Evolutionary conservation across 2,888 invertebrate species (phyloP).

Genomic region (Scaeva pyrastri): DNA sequence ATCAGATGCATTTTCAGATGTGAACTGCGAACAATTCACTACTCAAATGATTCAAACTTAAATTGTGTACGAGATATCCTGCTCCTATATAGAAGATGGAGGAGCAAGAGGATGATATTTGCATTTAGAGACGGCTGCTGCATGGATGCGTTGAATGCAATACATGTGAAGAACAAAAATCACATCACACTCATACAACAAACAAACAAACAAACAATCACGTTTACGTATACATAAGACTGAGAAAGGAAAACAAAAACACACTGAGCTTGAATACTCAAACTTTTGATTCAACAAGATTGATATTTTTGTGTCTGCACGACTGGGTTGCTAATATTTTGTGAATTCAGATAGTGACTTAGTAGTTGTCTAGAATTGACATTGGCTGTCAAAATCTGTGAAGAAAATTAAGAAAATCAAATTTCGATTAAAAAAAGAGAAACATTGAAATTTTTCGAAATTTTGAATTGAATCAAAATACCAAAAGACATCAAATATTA

Average conservation of each 20-base stretch:
- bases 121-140: conserved; percentile 8
- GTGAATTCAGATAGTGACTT: too few relatives aligned
- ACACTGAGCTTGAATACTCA: neutral
- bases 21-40: conserved; percentile 17
- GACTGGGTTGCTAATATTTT: too few relatives aligned
- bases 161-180: neutral
- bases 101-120: neutral
- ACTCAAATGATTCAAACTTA: neutral
- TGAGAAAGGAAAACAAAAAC: neutral
- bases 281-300: neutral
- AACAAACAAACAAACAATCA: too few relatives aligned
- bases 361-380: too few relatives aligned
- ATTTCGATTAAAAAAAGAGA: too few relatives aligned
- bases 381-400: too few relatives aligned
- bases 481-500: too few relatives aligned
- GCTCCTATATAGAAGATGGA: neutral
- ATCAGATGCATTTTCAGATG: conserved; percentile 52
- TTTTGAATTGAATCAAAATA: too few relatives aligned
- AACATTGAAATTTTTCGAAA: too few relatives aligned
- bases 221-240: neutral
- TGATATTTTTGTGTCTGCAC: neutral
- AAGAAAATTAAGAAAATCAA: too few relatives aligned
- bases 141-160: conserved; percentile 4
- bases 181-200: neutral
- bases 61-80: neutral